These are phyloP conservation scores for Drosophila sulfurigaster DNA, from an alignment of 1,140 invertebrate genomes.

Conservation along the genomic window DNA sequence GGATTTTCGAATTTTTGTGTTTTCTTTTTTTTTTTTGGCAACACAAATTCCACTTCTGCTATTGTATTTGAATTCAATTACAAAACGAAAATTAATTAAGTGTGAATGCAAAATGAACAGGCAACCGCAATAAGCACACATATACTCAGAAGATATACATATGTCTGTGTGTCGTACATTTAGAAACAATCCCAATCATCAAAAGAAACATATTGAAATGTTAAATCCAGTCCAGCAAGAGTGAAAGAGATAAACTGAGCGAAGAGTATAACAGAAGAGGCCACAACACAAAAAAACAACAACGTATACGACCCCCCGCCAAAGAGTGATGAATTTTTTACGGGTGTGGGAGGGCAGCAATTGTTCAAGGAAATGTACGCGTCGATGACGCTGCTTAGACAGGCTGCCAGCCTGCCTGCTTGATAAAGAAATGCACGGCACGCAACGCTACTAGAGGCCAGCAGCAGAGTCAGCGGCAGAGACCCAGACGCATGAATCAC, in stretches of 20 bases:
- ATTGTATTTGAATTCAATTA: conserved; percentile 46
- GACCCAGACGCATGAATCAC: conserved; percentile 69
- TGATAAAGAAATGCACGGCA: conserved; percentile 70
- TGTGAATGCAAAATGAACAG: conserved; percentile 68
- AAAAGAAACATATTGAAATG: conserved; percentile 57
- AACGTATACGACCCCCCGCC: conserved; percentile 62
- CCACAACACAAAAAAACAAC: conserved; percentile 14
- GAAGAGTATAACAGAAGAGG: conserved; percentile 14
- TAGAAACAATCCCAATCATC: conserved; percentile 37
- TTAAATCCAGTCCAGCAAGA: conserved; percentile 42
- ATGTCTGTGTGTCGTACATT: conserved; percentile 5
- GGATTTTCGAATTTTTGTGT: no score
- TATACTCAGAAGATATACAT: not conserved
- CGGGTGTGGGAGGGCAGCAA: conserved; percentile 7
- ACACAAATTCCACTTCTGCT: conserved; percentile 30
- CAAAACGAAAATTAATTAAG: conserved; percentile 64
- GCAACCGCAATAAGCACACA: conserved; percentile 18
- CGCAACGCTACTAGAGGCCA: conserved; percentile 28
- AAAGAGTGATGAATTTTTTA: conserved; percentile 45
- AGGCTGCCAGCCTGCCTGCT: conserved; percentile 17
- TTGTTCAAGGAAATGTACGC: conserved; percentile 63
- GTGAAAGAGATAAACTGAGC: conserved; percentile 8
- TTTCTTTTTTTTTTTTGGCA: conserved; percentile 28
- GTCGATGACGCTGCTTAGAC: conserved; percentile 56
- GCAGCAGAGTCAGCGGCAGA: conserved; percentile 22